Percentiles rank a stretch among this genome's conserved stretches.
These are phyloP conservation scores for Latrodectus elegans DNA, from an alignment of 2,888 invertebrate species.

Conservation along the genomic window DNA sequence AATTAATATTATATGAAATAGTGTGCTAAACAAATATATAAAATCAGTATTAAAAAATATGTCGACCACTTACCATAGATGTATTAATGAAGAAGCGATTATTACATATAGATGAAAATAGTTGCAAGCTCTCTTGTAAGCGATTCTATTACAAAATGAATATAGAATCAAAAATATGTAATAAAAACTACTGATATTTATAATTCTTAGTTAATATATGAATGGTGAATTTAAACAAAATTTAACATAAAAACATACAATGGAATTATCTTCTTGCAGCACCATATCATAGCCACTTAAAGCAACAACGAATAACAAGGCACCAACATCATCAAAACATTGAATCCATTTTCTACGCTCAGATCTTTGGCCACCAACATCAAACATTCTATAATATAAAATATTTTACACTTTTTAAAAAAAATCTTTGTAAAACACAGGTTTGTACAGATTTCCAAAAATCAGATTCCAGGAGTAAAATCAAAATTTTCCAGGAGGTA, in stretches of 20 bases:
- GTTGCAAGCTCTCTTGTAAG: conserved; percentile 80
- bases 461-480: too few relatives aligned
- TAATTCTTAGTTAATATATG: neutral
- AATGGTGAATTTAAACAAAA: neutral
- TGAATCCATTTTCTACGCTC: conserved; percentile 82
- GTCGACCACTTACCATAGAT: conserved; percentile 77
- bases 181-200: neutral
- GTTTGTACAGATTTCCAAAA: too few relatives aligned
- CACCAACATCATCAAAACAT: conserved; percentile 81
- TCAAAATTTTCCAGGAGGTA: too few relatives aligned
- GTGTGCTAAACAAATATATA: neutral
- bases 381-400: conserved; percentile 78
- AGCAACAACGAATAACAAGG: conserved; percentile 81
- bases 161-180: neutral
- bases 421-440: too few relatives aligned
- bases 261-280: conserved; percentile 79
- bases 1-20: too few relatives aligned
- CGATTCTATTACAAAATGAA: conserved; percentile 77
- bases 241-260: conserved; percentile 73
- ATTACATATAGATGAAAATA: conserved; percentile 81
- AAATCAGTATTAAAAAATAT: conserved; percentile 3
- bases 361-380: conserved; percentile 82
- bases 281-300: conserved; percentile 83
- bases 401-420: too few relatives aligned
- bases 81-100: conserved; percentile 81